phyloP scores from a whole-genome alignment of 2,113 vertebrate genomes.

The Larimichthys crocea region DNA sequence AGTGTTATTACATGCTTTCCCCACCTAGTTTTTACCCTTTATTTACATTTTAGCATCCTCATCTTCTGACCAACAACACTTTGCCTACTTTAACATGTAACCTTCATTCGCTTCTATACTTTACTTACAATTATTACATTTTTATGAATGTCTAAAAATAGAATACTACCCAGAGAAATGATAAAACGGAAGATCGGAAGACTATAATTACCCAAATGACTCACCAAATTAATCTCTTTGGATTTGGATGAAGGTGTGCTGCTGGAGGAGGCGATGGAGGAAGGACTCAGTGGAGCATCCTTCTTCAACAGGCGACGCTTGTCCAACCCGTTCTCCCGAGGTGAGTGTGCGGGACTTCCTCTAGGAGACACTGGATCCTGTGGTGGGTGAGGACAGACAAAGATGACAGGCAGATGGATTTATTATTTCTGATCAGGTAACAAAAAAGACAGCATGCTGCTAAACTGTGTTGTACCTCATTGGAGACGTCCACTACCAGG shows the following conservation, averaged over 20 bases:
- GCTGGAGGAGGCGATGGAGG: slow-evolving; percentile 94
- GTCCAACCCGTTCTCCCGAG: slow-evolving; percentile 94
- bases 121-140: background rate
- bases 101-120: background rate
- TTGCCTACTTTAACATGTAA: background rate
- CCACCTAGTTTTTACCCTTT: background rate
- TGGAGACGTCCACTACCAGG: slow-evolving; percentile 95
- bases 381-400: background rate
- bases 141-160: slow-evolving; percentile 35
- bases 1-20: background rate
- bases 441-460: rapidly evolving
- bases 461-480: slow-evolving; percentile 86
- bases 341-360: slow-evolving; percentile 93
- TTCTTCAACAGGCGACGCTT: slow-evolving; percentile 91
- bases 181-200: slow-evolving; percentile 41
- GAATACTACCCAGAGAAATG: slow-evolving; percentile 21
- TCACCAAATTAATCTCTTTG: slow-evolving; percentile 93
- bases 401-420: background rate
- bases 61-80: background rate
- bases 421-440: background rate
- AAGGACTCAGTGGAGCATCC: slow-evolving; percentile 93
- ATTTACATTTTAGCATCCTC: background rate
- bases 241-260: slow-evolving; percentile 97
- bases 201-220: slow-evolving; percentile 41
- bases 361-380: slow-evolving; percentile 92